Conservation (phyloP, 2,888 invertebrate genomes). For the Drosophila emarginata region DNA sequence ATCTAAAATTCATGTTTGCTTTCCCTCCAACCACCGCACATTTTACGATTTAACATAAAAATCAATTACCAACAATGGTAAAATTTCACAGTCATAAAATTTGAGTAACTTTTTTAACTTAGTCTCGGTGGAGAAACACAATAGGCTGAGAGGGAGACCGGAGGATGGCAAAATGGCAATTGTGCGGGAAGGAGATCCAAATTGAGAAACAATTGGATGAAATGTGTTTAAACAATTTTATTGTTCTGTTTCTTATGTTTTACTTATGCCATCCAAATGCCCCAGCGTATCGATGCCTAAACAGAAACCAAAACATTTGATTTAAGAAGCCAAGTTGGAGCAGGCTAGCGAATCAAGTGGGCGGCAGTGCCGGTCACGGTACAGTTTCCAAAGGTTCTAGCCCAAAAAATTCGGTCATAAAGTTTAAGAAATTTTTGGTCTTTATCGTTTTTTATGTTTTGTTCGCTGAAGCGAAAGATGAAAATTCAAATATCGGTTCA, state of each 20-base stretch:
- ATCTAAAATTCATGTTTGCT: slow-evolving; percentile 72
- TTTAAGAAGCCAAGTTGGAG: slow-evolving; percentile 13
- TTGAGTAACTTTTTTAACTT: slow-evolving; percentile 54
- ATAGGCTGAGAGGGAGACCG: not conserved
- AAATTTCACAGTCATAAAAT: slow-evolving; percentile 71
- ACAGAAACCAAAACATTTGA: slow-evolving; percentile 24
- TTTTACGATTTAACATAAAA: slow-evolving; percentile 77
- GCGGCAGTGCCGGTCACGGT: slow-evolving; percentile 2
- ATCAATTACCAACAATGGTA: slow-evolving; percentile 76
- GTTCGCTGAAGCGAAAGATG: slow-evolving; percentile 36
- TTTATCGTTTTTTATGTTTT: slow-evolving; percentile 40
- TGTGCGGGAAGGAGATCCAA: slow-evolving; percentile 28
- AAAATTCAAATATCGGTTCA: slow-evolving; percentile 16
- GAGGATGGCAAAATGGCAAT: not conserved
- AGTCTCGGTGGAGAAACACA: slow-evolving; percentile 24
- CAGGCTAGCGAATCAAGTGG: not conserved
- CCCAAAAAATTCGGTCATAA: slow-evolving; percentile 37
- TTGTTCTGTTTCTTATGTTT: slow-evolving; percentile 41
- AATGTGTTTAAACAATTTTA: slow-evolving; percentile 65
- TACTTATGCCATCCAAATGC: slow-evolving; percentile 31
- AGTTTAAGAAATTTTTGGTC: slow-evolving; percentile 48
- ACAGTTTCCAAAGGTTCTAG: slow-evolving; percentile 19
- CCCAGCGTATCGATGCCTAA: slow-evolving; percentile 13
- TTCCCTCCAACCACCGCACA: slow-evolving; percentile 18
- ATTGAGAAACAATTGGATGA: slow-evolving; percentile 70